Evolutionary conservation across 2,888 invertebrate species (phyloP).

Genomic region (Drosophila macrothrix): DNA sequence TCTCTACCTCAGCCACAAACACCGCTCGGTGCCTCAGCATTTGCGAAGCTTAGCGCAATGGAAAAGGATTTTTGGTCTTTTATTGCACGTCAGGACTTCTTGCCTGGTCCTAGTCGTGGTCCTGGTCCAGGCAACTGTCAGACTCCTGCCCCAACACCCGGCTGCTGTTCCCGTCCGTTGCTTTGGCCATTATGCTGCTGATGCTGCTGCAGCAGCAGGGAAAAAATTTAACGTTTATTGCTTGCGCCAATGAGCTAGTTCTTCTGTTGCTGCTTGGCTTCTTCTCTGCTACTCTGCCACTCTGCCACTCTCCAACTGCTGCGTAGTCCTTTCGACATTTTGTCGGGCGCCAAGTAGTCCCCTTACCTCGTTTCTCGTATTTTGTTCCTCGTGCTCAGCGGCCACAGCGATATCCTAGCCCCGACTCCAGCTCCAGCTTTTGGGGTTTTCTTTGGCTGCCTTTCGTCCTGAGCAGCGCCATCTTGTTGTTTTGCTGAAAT

Average conservation of each 20-base stretch:
- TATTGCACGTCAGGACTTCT: slow-evolving; percentile 76
- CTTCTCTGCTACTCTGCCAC: slow-evolving; percentile 2
- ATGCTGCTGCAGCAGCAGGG: slow-evolving; percentile 60
- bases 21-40: slow-evolving; percentile 37
- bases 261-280: slow-evolving; percentile 42
- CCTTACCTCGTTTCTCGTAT: slow-evolving; percentile 14
- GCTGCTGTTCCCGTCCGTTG: slow-evolving; percentile 51
- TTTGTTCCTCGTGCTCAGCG: slow-evolving; percentile 31
- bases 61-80: slow-evolving; percentile 81
- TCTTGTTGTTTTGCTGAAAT: slow-evolving; percentile 81
- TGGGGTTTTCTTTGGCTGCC: slow-evolving; percentile 68
- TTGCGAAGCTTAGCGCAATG: slow-evolving; percentile 79
- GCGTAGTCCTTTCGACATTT: slow-evolving; percentile 70
- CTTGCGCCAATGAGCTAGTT: slow-evolving; percentile 79
- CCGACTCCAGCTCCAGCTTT: slow-evolving; percentile 32
- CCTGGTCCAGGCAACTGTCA: slow-evolving; percentile 18
- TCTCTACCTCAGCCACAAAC: not conserved
- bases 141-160: slow-evolving; percentile 12
- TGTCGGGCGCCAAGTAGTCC: slow-evolving; percentile 73
- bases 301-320: slow-evolving; percentile 31
- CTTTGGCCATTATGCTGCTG: slow-evolving; percentile 69
- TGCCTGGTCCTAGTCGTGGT: slow-evolving; percentile 15
- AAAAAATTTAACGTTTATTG: slow-evolving; percentile 82
- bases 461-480: slow-evolving; percentile 71
- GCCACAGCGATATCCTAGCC: slow-evolving; percentile 52